Evolutionary conservation across 2,888 invertebrate species (phyloP).

Genomic region (Clivina fossor): DNA sequence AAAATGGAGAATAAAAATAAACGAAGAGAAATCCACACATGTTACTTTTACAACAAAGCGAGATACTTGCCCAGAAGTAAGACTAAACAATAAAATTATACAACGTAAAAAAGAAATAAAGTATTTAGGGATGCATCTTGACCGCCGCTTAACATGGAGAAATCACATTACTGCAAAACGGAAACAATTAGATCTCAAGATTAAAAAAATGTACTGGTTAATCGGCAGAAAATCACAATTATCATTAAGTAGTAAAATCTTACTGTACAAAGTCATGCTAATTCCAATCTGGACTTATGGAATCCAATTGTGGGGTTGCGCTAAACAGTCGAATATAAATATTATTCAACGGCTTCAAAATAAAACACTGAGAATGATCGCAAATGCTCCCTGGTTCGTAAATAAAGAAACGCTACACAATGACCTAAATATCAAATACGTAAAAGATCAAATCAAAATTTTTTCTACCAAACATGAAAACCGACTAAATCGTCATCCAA

Average conservation of each 20-base stretch:
- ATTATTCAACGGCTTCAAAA: slow-evolving; percentile 23
- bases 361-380: slow-evolving; percentile 10
- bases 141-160: slow-evolving; percentile 35
- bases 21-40: slow-evolving; percentile 16
- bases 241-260: slow-evolving; percentile 32
- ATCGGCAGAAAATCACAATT: slow-evolving; percentile 35
- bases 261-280: slow-evolving; percentile 32
- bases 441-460: too few relatives aligned
- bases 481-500: slow-evolving; percentile 3
- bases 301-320: slow-evolving; percentile 36
- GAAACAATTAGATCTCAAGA: slow-evolving; percentile 30
- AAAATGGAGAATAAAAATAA: slow-evolving; percentile 16
- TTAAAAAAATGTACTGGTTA: slow-evolving; percentile 32
- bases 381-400: slow-evolving; percentile 17
- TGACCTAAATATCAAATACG: too few relatives aligned
- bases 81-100: slow-evolving; percentile 36
- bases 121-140: slow-evolving; percentile 38
- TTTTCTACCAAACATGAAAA: not conserved
- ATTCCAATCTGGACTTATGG: slow-evolving; percentile 35
- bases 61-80: slow-evolving; percentile 1
- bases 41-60: slow-evolving; percentile 24
- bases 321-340: slow-evolving; percentile 14
- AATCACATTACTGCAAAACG: slow-evolving; percentile 30
- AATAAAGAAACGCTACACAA: slow-evolving; percentile 8
- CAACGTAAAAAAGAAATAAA: slow-evolving; percentile 43